Percentiles rank a stretch among this genome's conserved stretches.
Conservation (phyloP, 1,140 invertebrate genomes). For the Phocides pigmalion region DNA sequence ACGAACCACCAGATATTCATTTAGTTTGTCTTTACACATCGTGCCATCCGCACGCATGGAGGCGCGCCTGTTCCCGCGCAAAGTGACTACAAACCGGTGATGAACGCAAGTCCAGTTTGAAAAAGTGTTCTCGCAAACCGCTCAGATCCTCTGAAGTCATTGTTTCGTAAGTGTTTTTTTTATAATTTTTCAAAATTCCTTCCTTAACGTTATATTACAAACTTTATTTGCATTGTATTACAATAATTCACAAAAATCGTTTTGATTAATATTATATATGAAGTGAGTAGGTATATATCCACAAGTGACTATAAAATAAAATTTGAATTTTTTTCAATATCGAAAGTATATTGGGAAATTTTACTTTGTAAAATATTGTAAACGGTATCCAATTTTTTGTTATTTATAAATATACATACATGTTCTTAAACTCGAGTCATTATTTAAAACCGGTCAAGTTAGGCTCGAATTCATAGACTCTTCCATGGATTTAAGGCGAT, state of each 20-base stretch:
- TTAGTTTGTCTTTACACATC: conserved; percentile 70
- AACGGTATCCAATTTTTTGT: background rate
- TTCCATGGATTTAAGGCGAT: no score
- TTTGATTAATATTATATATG: no score
- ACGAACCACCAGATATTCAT: conserved; percentile 69
- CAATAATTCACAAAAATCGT: background rate
- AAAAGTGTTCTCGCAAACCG: conserved; percentile 26
- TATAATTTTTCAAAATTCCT: background rate
- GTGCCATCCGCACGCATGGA: conserved; percentile 66
- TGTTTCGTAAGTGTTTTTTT: conserved; percentile 47
- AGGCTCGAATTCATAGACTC: background rate
- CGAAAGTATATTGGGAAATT: no score
- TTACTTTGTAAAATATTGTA: background rate
- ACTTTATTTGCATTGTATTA: background rate
- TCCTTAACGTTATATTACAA: background rate
- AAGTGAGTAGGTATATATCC: no score
- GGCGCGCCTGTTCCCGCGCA: conserved; percentile 54
- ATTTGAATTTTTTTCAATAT: no score
- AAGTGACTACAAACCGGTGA: conserved; percentile 44
- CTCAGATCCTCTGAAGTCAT: conserved; percentile 52
- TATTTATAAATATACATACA: background rate
- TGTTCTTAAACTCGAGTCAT: conserved; percentile 2
- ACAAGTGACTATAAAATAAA: no score
- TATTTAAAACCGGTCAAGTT: conserved; percentile 8
- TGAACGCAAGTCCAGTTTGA: conserved; percentile 38